A percentile compares a stretch with the other conserved stretches of the same genome.
Conservation (phyloP, 2,113 vertebrate genomes). For the Castor canadensis region DNA sequence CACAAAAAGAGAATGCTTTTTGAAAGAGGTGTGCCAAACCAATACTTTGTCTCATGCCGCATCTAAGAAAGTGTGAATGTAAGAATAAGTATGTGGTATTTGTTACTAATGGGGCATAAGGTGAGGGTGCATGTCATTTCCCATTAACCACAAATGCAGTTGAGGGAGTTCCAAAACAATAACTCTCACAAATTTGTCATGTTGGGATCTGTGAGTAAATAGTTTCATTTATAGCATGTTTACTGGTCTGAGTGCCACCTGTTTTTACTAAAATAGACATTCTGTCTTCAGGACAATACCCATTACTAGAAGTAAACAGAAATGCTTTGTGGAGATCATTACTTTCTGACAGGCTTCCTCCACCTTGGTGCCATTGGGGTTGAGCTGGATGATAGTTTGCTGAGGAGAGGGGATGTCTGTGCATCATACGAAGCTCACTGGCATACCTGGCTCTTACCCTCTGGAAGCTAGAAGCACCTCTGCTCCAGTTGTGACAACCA, state of each 20-base stretch:
- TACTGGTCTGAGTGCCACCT: background rate
- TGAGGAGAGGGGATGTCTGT: background rate
- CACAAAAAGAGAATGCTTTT: conserved; percentile 73
- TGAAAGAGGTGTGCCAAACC: conserved; percentile 20
- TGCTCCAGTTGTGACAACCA: too few species aligned
- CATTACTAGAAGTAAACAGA: background rate
- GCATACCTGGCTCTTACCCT: background rate
- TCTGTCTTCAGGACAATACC: background rate
- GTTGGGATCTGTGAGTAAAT: background rate
- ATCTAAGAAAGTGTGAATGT: background rate
- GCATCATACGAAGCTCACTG: fast-evolving
- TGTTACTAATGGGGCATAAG: background rate
- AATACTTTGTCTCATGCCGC: background rate
- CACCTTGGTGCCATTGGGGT: background rate
- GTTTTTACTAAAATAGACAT: background rate
- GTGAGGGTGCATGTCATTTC: background rate
- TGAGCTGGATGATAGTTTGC: background rate
- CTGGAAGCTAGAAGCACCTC: background rate
- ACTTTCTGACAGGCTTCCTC: background rate
- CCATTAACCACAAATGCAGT: background rate
- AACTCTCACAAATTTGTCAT: background rate
- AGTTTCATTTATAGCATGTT: background rate
- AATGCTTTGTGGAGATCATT: background rate
- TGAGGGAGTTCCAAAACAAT: background rate
- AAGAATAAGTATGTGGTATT: background rate